Evolutionary conservation across 1,140 invertebrate genomes (phyloP).

Genomic region (Papilio xuthus): DNA sequence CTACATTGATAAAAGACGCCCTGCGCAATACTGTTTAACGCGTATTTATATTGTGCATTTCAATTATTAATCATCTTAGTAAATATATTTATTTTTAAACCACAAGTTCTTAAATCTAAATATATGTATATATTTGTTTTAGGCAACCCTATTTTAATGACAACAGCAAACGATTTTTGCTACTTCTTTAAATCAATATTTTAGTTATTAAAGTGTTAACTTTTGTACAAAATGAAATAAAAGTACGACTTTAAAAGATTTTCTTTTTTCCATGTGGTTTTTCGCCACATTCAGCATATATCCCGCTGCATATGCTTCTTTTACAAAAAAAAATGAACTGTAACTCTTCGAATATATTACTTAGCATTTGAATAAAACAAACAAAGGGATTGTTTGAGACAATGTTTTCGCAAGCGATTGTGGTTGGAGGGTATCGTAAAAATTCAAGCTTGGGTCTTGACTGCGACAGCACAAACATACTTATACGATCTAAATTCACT

Average conservation of each 20-base stretch:
- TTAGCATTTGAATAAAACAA: constrained; percentile 81
- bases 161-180: too few relatives aligned
- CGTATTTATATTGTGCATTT: neutral
- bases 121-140: too few relatives aligned
- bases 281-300: neutral
- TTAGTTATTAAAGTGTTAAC: too few relatives aligned
- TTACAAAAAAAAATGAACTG: constrained; percentile 30
- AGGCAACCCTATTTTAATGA: too few relatives aligned
- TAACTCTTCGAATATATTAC: constrained; percentile 76
- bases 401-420: constrained; percentile 79
- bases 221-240: too few relatives aligned
- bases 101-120: too few relatives aligned
- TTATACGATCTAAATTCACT: constrained; percentile 13
- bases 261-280: too few relatives aligned
- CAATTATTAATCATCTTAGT: neutral
- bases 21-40: neutral
- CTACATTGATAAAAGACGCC: constrained; percentile 42
- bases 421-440: constrained; percentile 77
- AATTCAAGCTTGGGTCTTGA: constrained; percentile 57
- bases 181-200: too few relatives aligned
- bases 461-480: constrained; percentile 42
- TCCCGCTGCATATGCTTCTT: neutral
- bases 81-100: neutral
- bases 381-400: constrained; percentile 79
- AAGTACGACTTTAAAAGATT: too few relatives aligned